Conservation (phyloP, 1,140 invertebrate species). For the Solen grandis region DNA sequence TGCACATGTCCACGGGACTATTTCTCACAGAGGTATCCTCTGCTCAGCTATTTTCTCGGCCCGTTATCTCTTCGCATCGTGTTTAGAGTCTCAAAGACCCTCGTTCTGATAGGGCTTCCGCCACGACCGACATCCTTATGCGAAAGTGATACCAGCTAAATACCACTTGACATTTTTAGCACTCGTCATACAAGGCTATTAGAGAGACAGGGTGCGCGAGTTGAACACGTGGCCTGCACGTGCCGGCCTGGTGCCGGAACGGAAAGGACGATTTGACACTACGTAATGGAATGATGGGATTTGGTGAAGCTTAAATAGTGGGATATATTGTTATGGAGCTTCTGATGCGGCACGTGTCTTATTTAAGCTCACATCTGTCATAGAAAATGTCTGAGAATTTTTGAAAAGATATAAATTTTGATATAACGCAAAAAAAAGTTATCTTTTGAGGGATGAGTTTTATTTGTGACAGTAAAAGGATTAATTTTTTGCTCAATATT, state of each 20-base stretch:
- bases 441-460: not conserved
- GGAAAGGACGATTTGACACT: conserved; percentile 48
- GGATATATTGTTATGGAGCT: conserved; percentile 11
- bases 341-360: not conserved
- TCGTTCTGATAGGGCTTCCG: no score
- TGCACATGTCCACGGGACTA: no score
- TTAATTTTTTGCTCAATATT: not conserved
- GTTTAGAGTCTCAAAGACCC: no score
- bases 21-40: no score
- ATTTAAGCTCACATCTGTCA: conserved; percentile 44
- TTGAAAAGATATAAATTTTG: not conserved
- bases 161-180: not conserved
- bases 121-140: no score
- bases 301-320: conserved; percentile 1
- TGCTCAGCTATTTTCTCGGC: no score
- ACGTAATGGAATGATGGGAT: conserved; percentile 5
- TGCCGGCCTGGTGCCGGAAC: not conserved
- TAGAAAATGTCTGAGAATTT: conserved; percentile 36
- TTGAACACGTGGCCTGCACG: conserved; percentile 42
- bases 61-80: no score
- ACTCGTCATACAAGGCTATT: not conserved
- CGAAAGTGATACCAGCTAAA: not conserved
- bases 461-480: not conserved
- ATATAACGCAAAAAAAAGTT: not conserved
- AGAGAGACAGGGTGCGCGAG: conserved; percentile 32